Evolutionary conservation across 2,797 vertebrate genomes (phyloP).

Genomic region (Carcharodon carcharias): DNA sequence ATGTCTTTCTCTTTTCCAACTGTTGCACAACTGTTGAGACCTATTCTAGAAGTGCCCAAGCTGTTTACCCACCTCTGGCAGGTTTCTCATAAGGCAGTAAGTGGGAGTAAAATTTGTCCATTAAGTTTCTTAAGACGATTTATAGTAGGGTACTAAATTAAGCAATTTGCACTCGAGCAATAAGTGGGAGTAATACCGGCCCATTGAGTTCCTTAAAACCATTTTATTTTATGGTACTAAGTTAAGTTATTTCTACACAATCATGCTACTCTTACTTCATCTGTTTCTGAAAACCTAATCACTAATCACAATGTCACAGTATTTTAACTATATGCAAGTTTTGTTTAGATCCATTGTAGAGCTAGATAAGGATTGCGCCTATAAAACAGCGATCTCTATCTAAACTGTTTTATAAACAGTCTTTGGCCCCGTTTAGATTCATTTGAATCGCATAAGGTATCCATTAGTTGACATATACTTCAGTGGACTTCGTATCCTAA

Average conservation of each 20-base stretch:
- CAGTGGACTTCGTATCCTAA: background rate
- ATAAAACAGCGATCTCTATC: background rate
- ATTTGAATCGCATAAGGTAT: too few species aligned
- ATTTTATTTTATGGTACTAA: background rate
- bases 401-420: conserved; percentile 16
- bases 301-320: conserved; percentile 20
- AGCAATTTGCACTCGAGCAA: background rate
- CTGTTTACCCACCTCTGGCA: background rate
- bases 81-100: background rate
- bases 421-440: background rate
- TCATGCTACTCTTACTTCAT: background rate
- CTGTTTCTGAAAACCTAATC: conserved; percentile 3
- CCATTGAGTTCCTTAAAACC: background rate
- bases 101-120: background rate
- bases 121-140: background rate
- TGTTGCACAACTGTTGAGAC: background rate
- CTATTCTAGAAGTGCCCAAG: background rate
- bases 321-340: background rate
- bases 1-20: background rate
- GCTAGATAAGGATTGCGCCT: background rate
- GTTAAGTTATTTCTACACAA: background rate
- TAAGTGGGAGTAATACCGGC: background rate
- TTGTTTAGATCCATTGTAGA: background rate
- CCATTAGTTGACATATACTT: background rate
- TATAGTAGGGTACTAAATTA: background rate